These are phyloP conservation scores for Bubo scandiacus DNA, from an alignment of 2,113 vertebrate species.

Conservation along the genomic window DNA sequence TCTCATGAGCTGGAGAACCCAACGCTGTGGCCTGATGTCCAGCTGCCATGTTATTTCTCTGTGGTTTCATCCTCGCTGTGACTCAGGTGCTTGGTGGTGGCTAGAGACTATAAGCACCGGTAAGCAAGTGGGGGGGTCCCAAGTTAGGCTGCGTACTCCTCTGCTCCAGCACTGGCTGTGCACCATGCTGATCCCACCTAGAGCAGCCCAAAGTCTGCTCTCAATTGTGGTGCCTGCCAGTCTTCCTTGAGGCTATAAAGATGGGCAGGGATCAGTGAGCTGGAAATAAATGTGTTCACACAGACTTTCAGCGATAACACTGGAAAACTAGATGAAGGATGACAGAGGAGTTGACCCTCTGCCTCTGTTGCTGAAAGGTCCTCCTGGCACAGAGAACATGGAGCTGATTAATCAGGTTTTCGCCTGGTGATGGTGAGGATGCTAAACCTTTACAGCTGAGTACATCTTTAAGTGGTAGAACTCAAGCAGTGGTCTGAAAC, in stretches of 20 bases:
- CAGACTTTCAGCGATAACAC: neutral
- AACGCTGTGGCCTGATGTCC: accelerated
- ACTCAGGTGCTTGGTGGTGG: neutral
- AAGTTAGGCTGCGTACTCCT: neutral
- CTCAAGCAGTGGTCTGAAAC: neutral
- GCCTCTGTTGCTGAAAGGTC: neutral
- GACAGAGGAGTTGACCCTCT: neutral
- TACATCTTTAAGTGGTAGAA: neutral
- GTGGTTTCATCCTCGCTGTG: neutral
- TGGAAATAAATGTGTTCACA: neutral
- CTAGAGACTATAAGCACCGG: neutral
- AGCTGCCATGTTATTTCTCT: neutral
- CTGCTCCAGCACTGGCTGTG: neutral
- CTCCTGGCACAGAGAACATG: accelerated
- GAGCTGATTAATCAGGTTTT: neutral
- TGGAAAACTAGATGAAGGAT: neutral
- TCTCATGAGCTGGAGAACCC: neutral
- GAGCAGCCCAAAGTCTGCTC: neutral
- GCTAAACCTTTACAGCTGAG: neutral
- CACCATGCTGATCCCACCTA: accelerated
- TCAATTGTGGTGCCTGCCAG: accelerated
- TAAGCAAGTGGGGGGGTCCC: neutral
- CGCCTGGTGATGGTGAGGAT: neutral
- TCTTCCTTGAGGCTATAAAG: neutral
- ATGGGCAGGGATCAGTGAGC: neutral